phyloP scores from a whole-genome alignment of 2,113 vertebrate genomes.

The Thalassoma bifasciatum region DNA sequence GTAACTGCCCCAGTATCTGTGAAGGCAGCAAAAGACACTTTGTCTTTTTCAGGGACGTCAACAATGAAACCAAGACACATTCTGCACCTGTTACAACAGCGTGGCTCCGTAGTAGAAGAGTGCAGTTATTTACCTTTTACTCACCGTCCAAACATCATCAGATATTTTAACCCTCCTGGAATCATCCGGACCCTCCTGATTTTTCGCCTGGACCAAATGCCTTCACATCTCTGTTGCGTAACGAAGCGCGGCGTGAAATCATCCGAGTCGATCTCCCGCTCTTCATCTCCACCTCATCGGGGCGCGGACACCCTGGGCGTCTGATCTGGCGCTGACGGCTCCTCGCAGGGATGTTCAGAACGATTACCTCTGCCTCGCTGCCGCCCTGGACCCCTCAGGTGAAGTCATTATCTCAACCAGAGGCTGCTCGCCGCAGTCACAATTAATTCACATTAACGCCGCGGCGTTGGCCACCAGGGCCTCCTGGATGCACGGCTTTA shows the following conservation, averaged over 20 bases:
- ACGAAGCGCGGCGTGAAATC: conserved; percentile 15
- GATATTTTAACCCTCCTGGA: no score
- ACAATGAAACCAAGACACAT: no score
- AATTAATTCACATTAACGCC: conserved; percentile 73
- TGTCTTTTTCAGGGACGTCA: no score
- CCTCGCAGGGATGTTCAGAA: conserved; percentile 78
- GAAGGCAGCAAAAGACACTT: no score
- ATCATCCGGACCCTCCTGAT: no score
- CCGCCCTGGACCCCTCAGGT: conserved; percentile 75
- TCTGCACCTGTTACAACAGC: no score
- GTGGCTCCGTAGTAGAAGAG: no score
- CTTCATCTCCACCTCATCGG: conserved; percentile 12
- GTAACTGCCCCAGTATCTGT: no score
- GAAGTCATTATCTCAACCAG: conserved; percentile 78
- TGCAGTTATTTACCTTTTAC: no score
- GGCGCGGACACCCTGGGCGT: conserved; percentile 15
- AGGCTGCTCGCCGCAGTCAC: conserved; percentile 63
- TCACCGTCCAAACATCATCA: no score
- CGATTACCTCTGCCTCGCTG: conserved; percentile 76
- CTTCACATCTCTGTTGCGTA: not conserved
- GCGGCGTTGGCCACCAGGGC: conserved; percentile 36
- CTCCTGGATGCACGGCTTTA: conserved; percentile 40
- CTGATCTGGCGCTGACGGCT: conserved; percentile 64
- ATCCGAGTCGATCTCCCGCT: conserved; percentile 25
- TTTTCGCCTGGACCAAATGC: no score